A percentile compares a stretch with the other conserved stretches of the same genome.
phyloP scores from a whole-genome alignment of 64 coral and sea anemone genomes.

The Porites lutea region DNA sequence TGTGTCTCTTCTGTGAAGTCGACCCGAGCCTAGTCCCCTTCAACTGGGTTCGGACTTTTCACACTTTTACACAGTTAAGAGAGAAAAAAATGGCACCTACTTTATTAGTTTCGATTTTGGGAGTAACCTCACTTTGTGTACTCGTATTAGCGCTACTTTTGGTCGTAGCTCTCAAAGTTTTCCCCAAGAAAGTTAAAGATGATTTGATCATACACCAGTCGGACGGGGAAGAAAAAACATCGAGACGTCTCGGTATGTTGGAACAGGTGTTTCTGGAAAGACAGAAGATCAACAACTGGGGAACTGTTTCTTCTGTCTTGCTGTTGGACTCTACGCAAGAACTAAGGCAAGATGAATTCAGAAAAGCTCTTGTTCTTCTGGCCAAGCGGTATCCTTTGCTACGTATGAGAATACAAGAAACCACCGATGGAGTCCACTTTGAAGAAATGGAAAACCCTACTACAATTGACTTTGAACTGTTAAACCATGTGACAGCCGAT shows the following conservation, averaged over 20 bases:
- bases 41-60: too few species aligned
- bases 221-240: neutral
- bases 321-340: slow-evolving; percentile 63
- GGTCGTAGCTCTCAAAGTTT: neutral
- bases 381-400: slow-evolving; percentile 52
- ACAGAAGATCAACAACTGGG: slow-evolving; percentile 31
- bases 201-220: neutral
- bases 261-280: slow-evolving; percentile 27
- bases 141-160: neutral
- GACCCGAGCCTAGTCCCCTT: too few species aligned
- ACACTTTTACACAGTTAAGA: neutral
- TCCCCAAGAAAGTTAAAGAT: neutral
- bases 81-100: neutral
- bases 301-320: slow-evolving; percentile 64
- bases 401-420: slow-evolving; percentile 25
- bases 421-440: neutral
- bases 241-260: neutral
- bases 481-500: slow-evolving; percentile 33
- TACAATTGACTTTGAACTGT: slow-evolving; percentile 38
- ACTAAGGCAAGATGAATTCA: slow-evolving; percentile 36
- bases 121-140: neutral
- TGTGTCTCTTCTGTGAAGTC: too few species aligned
- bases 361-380: slow-evolving; percentile 56
- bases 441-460: slow-evolving; percentile 63
- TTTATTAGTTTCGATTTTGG: neutral